Conservation (phyloP, 2,797 vertebrate genomes). For the Hemibagrus guttatus region DNA sequence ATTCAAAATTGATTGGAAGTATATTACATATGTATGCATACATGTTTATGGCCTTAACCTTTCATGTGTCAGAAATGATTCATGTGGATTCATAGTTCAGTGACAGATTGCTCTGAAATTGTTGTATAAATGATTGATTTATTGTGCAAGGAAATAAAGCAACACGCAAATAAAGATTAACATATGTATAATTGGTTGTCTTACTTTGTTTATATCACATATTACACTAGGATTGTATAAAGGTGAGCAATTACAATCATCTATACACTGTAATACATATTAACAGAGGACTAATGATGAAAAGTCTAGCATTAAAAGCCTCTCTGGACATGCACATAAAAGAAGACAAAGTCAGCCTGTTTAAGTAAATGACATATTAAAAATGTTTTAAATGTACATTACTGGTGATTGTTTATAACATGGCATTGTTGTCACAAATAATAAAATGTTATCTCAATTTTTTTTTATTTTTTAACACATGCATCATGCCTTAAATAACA, state of each 20-base stretch:
- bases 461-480: constrained; percentile 1
- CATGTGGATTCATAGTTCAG: not conserved
- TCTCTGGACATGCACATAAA: not conserved
- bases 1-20: not conserved
- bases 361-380: not conserved
- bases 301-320: not conserved
- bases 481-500: constrained; percentile 34
- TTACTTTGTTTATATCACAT: not conserved
- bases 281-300: not conserved
- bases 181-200: not conserved
- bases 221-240: not conserved
- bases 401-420: constrained; percentile 10
- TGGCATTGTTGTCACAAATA: not conserved
- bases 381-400: not conserved
- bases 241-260: not conserved
- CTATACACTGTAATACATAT: not conserved
- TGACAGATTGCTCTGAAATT: not conserved
- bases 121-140: constrained; percentile 24
- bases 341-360: not conserved
- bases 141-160: constrained; percentile 36
- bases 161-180: not conserved
- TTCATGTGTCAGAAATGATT: not conserved
- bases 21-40: not conserved
- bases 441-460: not conserved
- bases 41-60: not conserved